Conservation (phyloP, 1,140 invertebrate species). For the Myzus persicae region DNA sequence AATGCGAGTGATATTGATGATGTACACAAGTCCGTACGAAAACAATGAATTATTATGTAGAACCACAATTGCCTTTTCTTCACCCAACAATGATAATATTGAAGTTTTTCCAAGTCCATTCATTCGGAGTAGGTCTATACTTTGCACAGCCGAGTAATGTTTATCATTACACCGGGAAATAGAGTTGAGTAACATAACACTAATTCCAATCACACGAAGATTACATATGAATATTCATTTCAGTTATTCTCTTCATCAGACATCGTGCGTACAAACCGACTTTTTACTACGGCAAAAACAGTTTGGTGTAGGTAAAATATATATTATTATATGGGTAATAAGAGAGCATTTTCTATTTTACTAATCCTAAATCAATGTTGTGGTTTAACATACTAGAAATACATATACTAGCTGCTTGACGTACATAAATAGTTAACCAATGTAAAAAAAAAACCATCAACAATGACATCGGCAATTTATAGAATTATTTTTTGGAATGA, state of each 20-base stretch:
- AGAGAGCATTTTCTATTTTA: not conserved
- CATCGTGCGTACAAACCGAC: not conserved
- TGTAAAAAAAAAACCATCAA: not conserved
- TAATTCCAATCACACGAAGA: not conserved
- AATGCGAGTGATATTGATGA: conserved; percentile 46
- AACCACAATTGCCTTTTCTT: not conserved
- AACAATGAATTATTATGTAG: conserved; percentile 41
- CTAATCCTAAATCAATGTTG: not conserved
- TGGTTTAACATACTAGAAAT: too few species aligned
- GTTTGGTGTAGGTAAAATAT: not conserved
- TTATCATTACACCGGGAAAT: not conserved
- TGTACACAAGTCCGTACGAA: not conserved
- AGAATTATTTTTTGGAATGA: not conserved
- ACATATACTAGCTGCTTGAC: not conserved
- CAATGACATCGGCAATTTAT: not conserved
- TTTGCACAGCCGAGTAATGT: not conserved
- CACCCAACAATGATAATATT: not conserved
- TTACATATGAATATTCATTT: not conserved
- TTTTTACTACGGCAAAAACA: not conserved
- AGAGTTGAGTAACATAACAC: not conserved
- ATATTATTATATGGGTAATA: not conserved
- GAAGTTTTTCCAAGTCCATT: not conserved
- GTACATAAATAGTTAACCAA: not conserved
- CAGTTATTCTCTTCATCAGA: not conserved
- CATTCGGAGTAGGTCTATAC: not conserved